These are phyloP conservation scores for Gobio gobio DNA, from an alignment of 2,113 vertebrate genomes.

Conservation along the genomic window DNA sequence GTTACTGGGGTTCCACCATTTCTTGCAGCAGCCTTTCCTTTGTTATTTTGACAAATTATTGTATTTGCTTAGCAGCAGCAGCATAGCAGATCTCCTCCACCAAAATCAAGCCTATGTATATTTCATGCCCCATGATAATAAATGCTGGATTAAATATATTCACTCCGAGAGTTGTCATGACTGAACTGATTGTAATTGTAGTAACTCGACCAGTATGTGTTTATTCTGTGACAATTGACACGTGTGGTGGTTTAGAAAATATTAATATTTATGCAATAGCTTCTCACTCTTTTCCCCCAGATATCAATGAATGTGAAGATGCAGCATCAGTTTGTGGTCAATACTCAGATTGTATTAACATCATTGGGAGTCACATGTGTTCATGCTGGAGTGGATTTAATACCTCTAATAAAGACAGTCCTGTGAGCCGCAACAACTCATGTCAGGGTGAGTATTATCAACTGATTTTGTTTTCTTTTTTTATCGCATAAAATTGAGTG, in stretches of 20 bases:
- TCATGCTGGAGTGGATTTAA: too few relatives aligned
- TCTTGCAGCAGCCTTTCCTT: too few relatives aligned
- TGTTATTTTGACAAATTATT: too few relatives aligned
- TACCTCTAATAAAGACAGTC: slow-evolving; percentile 37
- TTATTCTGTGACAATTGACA: slow-evolving; percentile 5
- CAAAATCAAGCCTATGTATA: too few relatives aligned
- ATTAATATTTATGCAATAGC: background rate
- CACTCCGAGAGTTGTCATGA: too few relatives aligned
- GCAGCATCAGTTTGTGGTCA: slow-evolving; percentile 10
- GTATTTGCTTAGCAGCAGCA: too few relatives aligned
- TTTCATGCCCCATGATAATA: too few relatives aligned
- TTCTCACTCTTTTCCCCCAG: background rate
- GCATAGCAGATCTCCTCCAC: too few relatives aligned
- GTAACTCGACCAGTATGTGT: too few relatives aligned
- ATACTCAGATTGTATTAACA: background rate
- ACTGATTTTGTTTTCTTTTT: background rate
- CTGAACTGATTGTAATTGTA: slow-evolving; percentile 44
- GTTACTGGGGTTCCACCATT: too few relatives aligned
- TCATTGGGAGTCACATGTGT: too few relatives aligned
- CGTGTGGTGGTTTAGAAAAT: background rate
- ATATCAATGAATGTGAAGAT: slow-evolving; percentile 26
- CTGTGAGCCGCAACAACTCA: slow-evolving; percentile 20
- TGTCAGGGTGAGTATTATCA: background rate
- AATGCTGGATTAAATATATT: too few relatives aligned
- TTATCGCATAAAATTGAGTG: background rate